Conservation (phyloP, 2,113 vertebrate species). For the Platanista minor region DNA sequence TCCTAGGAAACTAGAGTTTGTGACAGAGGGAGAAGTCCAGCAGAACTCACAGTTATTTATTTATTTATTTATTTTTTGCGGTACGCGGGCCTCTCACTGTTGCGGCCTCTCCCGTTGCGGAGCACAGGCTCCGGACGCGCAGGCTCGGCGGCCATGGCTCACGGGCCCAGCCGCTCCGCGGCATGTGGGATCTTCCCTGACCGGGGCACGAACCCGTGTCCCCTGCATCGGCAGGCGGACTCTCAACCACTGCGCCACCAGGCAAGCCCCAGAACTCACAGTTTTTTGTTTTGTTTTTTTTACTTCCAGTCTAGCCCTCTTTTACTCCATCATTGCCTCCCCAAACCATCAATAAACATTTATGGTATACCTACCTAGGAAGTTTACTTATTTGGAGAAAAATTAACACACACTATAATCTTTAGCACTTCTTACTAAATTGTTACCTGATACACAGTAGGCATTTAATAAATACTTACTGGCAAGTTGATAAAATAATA, state of each 20-base stretch:
- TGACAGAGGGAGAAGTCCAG: background rate
- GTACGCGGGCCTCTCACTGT: too few relatives aligned
- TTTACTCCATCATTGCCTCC: background rate
- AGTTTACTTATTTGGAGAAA: background rate
- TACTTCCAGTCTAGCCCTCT: background rate
- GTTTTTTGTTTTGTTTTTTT: background rate
- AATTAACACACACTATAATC: background rate
- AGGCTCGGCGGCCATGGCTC: too few relatives aligned
- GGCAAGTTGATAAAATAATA: background rate
- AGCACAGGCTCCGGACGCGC: too few relatives aligned
- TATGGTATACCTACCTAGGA: background rate
- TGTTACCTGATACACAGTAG: background rate
- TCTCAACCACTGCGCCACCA: too few relatives aligned
- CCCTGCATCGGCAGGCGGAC: too few relatives aligned
- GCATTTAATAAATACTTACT: conserved; percentile 34
- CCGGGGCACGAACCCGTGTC: too few relatives aligned
- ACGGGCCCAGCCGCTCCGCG: too few relatives aligned
- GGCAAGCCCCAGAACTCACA: background rate
- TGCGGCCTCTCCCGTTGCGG: too few relatives aligned
- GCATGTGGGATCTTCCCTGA: too few relatives aligned
- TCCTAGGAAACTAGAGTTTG: background rate
- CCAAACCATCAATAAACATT: background rate
- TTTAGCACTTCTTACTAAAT: background rate
- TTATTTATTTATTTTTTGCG: too few relatives aligned
- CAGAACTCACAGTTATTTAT: background rate